phyloP scores from a whole-genome alignment of 1,140 invertebrate genomes.

The Danaus plexippus region DNA sequence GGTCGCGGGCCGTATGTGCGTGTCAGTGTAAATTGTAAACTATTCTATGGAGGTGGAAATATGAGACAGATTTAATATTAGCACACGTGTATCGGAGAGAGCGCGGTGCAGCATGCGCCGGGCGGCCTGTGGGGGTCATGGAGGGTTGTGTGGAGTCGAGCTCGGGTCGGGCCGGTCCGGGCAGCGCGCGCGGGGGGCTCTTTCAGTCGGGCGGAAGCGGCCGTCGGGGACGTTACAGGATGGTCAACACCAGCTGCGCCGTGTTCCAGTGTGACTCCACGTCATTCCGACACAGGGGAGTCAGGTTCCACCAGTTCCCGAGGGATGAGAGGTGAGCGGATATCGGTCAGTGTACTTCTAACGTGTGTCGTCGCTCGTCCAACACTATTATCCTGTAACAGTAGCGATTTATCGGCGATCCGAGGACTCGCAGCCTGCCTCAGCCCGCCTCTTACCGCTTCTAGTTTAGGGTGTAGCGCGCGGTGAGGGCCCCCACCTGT shows the following conservation, averaged over 20 bases:
- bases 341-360: too few species aligned
- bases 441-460: too few species aligned
- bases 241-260: conserved; percentile 23
- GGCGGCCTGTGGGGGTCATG: neutral
- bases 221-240: conserved; percentile 6
- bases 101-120: conserved; percentile 3
- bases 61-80: conserved; percentile 7
- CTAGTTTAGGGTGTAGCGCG: neutral
- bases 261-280: conserved; percentile 19
- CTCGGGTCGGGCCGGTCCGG: neutral
- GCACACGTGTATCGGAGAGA: conserved; percentile 7
- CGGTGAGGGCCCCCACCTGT: neutral
- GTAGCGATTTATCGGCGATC: too few species aligned
- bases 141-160: too few species aligned
- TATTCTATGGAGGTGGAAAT: too few species aligned
- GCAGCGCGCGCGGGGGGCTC: conserved; percentile 10
- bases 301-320: conserved; percentile 22
- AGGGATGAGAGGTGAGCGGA: conserved; percentile 18
- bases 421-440: too few species aligned
- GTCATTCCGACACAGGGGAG: conserved; percentile 13
- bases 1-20: too few species aligned
- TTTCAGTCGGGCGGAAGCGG: conserved; percentile 22
- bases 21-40: too few species aligned
- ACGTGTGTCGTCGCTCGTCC: too few species aligned
- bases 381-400: too few species aligned